Evolutionary conservation across 2,113 vertebrate genomes (phyloP).

Genomic region (Polypterus bichir): DNA sequence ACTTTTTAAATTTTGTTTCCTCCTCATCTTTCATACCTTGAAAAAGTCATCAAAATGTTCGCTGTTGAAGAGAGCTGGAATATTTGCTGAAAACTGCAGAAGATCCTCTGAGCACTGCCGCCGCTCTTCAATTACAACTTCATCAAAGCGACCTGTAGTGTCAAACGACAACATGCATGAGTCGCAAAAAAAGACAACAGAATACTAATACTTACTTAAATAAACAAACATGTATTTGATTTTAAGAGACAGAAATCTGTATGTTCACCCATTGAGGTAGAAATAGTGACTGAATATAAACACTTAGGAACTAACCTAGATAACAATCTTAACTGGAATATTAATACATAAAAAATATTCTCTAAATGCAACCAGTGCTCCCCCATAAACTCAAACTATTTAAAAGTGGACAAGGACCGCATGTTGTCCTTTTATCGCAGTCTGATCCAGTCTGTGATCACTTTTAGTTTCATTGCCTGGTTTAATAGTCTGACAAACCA

Average conservation of each 20-base stretch:
- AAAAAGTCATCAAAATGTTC: slow-evolving; percentile 89
- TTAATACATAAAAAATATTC: too few species aligned
- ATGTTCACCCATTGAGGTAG: neutral
- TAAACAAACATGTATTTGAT: neutral
- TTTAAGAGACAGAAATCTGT: neutral
- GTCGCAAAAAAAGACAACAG: neutral
- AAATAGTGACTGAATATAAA: too few species aligned
- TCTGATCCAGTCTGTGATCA: too few species aligned
- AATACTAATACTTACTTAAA: neutral
- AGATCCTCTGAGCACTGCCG: slow-evolving; percentile 93
- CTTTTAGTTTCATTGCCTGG: too few species aligned
- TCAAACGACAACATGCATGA: neutral
- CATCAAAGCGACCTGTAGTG: slow-evolving; percentile 83
- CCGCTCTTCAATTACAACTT: slow-evolving; percentile 85
- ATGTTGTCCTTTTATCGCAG: too few species aligned
- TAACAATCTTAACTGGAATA: too few species aligned
- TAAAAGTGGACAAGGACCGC: too few species aligned
- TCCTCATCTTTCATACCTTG: slow-evolving; percentile 64
- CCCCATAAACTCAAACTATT: too few species aligned
- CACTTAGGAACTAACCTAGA: too few species aligned
- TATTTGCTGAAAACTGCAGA: slow-evolving; percentile 92
- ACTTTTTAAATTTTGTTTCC: too few species aligned
- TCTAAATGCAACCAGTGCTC: too few species aligned
- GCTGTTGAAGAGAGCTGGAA: slow-evolving; percentile 83
- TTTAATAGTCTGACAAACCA: too few species aligned